Evolutionary conservation across 23 tunicate species (phyloP).

Genomic region (Halocynthia roretzi): DNA sequence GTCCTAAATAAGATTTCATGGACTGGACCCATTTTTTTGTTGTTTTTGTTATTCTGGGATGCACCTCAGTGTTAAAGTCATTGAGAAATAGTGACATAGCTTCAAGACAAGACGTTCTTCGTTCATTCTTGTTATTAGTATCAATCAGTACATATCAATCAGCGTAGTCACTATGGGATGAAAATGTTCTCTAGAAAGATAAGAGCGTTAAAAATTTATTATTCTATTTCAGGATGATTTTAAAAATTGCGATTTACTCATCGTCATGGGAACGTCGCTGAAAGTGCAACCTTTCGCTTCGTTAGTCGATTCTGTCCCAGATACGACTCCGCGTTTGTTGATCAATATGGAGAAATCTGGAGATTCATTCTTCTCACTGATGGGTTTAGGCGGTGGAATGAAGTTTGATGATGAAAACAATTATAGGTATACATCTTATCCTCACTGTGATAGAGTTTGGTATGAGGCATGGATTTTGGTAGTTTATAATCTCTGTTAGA

Average conservation of each 20-base stretch:
- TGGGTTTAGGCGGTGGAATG: slow-evolving; percentile 35
- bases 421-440: slow-evolving; percentile 39
- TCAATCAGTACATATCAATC: neutral
- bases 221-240: slow-evolving; percentile 42
- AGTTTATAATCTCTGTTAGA: no score
- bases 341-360: slow-evolving; percentile 72
- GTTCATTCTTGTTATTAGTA: no score
- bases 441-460: neutral
- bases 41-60: no score
- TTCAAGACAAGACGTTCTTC: no score
- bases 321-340: slow-evolving; percentile 56
- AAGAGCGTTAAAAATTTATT: neutral
- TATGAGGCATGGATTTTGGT: no score
- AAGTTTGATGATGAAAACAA: slow-evolving; percentile 74
- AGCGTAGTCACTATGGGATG: neutral
- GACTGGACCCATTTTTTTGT: no score
- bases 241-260: slow-evolving; percentile 57
- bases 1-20: no score
- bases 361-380: slow-evolving; percentile 42
- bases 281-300: slow-evolving; percentile 91
- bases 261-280: slow-evolving; percentile 81
- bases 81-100: no score
- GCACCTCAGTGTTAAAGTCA: no score
- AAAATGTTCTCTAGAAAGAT: no score
- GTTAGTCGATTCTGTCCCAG: slow-evolving; percentile 32